phyloP scores from a whole-genome alignment of 1,140 invertebrate genomes.

The Phymastichus coffea region DNA sequence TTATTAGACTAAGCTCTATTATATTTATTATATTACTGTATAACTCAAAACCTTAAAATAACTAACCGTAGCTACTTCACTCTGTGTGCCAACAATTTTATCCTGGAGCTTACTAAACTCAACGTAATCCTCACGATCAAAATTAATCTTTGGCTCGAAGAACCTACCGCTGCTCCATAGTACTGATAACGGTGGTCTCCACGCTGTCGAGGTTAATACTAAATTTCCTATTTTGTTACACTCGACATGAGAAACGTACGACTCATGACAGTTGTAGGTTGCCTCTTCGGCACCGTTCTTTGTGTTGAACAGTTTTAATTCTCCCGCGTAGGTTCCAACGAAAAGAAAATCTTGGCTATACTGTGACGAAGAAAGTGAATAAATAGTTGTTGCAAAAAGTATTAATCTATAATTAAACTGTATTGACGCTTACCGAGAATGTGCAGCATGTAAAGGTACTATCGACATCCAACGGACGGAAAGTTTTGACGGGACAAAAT shows the following conservation, averaged over 20 bases:
- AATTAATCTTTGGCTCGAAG: constrained; percentile 72
- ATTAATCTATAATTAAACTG: neutral
- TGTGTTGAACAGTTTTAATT: constrained; percentile 84
- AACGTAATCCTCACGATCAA: constrained; percentile 84
- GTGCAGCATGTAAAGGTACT: constrained; percentile 80
- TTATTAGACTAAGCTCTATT: neutral
- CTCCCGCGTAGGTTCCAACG: constrained; percentile 83
- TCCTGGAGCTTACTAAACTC: constrained; percentile 93
- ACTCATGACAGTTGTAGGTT: constrained; percentile 78
- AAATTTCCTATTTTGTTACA: constrained; percentile 71
- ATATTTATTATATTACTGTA: neutral
- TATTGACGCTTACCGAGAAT: constrained; percentile 64
- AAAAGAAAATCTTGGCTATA: constrained; percentile 78
- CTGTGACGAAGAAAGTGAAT: constrained; percentile 51
- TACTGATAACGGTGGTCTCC: constrained; percentile 78
- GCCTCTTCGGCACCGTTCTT: constrained; percentile 77
- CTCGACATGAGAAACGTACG: constrained; percentile 79
- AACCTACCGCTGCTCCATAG: constrained; percentile 78
- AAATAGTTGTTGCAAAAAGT: constrained; percentile 18
- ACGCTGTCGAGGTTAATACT: constrained; percentile 82
- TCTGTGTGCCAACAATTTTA: constrained; percentile 80
- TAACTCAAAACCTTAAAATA: neutral
- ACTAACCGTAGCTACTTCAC: constrained; percentile 69
- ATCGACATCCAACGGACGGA: constrained; percentile 73
- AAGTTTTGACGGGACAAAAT: constrained; percentile 84